Evolutionary conservation across 2,888 invertebrate species (phyloP), one percentile per base, ranked within the genome.

Genomic region (Molorchus minor): DNA sequence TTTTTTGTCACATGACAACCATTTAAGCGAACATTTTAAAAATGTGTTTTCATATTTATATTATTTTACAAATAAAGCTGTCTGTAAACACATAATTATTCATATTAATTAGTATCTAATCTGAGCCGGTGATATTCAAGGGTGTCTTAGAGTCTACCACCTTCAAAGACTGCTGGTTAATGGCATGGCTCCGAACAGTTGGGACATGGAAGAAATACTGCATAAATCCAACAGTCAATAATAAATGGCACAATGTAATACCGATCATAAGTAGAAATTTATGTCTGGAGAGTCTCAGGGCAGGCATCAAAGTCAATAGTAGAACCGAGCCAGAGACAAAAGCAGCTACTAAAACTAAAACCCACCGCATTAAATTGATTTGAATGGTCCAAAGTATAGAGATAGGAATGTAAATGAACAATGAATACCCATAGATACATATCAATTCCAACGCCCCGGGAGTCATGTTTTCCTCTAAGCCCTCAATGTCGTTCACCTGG

Each of bases 391-490:
- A 97, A 35, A 98, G 82, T 65, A 97, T 87, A 1, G 96, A 93
- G 5, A 96, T 91, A 2, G 98, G 98, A 74, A 98, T 88, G 81
- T 95, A 98, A 74, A 97, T 93, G 25, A 94, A 88, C 41, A 98
- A 83, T 0, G 96, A 96, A 80, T 98, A 98, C 5, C 98, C 98
- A 76, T 98, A 98, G 7, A 97, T 85, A 79, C 96, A 97, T 76
- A 98, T 86, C 7, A 98, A 84, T 67, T 98, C 94, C 69, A 97
- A 55, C 76, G 94, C 84, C 15, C 90, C 86, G 15, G 90, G 89
- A 0, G 85, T 81, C 20, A 83, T 82, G 15, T 83, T 78, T 7
- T 82, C 89, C 81, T 87, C 86, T 49, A 87, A 86, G 54, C 87
- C 85, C 72, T 88, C 88, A 54, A 88, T 82, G n/a, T 84, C 83